Base-by-base conservation (phyloP, 1,140 invertebrate genomes). In the Cotesia glomerata region DNA sequence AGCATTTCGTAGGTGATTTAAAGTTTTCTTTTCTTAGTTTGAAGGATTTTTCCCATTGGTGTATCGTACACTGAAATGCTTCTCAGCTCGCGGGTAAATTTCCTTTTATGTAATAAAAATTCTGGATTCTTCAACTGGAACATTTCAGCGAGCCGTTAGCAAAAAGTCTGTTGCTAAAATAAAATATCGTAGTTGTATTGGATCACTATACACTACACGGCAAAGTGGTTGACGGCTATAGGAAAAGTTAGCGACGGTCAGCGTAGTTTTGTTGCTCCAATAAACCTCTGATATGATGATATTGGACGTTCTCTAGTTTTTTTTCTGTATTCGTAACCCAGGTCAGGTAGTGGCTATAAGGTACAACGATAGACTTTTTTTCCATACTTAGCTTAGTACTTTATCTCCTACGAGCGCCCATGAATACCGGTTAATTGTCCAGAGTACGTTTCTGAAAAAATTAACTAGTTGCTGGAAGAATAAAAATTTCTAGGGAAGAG, bases 321-420 rank as follows among this genome's bases (percentile, higher is more conserved):
- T 18, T 36, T 52, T 56, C 11, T 14, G 14, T 16, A 16, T n/a
- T 51, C 11, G 54, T 35, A 56, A 16, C 32, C 35, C 18, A 18
- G 16, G 61, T 36, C 16, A 62, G 59, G 64, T 71, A 71, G 65
- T 63, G 58, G 68, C 61, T 71, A 70, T 70, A 18, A 26, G 70
- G 13, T 39, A 32, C 58, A 14, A 63, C 35, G 34, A 49, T 52
- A 14, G 49, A 52, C 49, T 11, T 39, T 35, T 58, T 18, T 54
- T n/a, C 8, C 32, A 9, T 18, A 9, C 16, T 26, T 26, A 26
- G 26, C 26, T 26, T 26, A 26, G 26, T 26, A 26, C 26, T 58
- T 58, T 18, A 9, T 58, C 5, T 54, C 4, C 13, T 36, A 51
- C 3, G 65, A 65, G 62, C n/a, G 36, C 9, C 26, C 65, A 71